Conservation (phyloP, 1,140 invertebrate species). For the Calliopsis andreniformis region DNA sequence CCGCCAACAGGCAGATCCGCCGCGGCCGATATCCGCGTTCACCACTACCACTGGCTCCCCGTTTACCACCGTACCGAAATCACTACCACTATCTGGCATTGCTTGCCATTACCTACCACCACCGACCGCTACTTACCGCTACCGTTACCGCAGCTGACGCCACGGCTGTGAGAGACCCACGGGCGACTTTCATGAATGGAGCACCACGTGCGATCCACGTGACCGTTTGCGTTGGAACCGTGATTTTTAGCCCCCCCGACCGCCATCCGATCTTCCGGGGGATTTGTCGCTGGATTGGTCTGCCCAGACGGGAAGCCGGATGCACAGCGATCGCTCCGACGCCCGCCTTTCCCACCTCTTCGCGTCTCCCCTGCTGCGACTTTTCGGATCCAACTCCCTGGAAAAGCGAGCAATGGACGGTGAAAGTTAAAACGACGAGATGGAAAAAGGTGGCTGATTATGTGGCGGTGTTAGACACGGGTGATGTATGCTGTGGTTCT, state of each 20-base stretch:
- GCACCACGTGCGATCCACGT: conserved; percentile 70
- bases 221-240: conserved; percentile 42
- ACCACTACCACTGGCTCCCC: no score
- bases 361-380: no score
- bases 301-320: background rate
- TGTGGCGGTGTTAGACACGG: no score
- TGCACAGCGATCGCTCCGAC: no score
- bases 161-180: conserved; percentile 51
- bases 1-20: background rate
- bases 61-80: conserved; percentile 15
- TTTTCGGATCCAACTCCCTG: no score
- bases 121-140: conserved; percentile 38
- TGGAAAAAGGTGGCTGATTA: no score
- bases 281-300: background rate
- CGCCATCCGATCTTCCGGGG: background rate
- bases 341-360: no score
- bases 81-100: conserved; percentile 38
- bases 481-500: no score
- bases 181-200: conserved; percentile 70
- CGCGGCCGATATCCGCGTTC: conserved; percentile 12
- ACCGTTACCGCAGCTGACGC: conserved; percentile 49
- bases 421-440: no score
- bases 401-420: no score
- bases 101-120: conserved; percentile 37
- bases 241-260: conserved; percentile 6